These are phyloP conservation scores for Lasioglossum vierecki DNA, from an alignment of 2,888 invertebrate genomes.

Conservation along the genomic window DNA sequence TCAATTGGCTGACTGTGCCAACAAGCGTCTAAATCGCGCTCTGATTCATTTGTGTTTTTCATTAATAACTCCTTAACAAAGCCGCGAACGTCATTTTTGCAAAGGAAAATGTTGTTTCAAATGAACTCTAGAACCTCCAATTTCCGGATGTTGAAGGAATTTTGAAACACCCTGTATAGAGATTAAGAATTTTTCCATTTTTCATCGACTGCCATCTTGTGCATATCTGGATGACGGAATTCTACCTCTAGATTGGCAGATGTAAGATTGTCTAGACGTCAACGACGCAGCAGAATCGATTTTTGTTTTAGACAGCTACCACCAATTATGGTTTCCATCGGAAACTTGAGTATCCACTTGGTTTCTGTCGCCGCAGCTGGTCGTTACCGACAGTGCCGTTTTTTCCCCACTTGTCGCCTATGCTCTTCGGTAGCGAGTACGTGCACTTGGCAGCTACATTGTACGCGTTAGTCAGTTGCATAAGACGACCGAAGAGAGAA, in stretches of 20 bases:
- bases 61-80: no score
- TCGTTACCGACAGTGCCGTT: neutral
- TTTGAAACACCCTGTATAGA: no score
- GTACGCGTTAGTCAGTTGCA: slow-evolving; percentile 41
- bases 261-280: no score
- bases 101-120: no score
- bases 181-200: neutral
- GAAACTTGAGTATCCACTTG: neutral
- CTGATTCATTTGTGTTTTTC: no score
- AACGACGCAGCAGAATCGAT: neutral
- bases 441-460: slow-evolving; percentile 41
- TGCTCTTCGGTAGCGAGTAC: neutral
- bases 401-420: neutral
- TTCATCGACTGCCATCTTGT: neutral
- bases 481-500: slow-evolving; percentile 35
- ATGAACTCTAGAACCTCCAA: no score
- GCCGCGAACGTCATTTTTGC: no score
- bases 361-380: neutral
- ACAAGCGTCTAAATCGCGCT: no score
- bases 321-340: neutral
- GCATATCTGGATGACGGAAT: neutral
- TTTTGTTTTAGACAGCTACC: neutral
- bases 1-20: no score
- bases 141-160: no score
- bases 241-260: no score